Conservation (phyloP, 2,113 vertebrate genomes). For the Vidua macroura region DNA sequence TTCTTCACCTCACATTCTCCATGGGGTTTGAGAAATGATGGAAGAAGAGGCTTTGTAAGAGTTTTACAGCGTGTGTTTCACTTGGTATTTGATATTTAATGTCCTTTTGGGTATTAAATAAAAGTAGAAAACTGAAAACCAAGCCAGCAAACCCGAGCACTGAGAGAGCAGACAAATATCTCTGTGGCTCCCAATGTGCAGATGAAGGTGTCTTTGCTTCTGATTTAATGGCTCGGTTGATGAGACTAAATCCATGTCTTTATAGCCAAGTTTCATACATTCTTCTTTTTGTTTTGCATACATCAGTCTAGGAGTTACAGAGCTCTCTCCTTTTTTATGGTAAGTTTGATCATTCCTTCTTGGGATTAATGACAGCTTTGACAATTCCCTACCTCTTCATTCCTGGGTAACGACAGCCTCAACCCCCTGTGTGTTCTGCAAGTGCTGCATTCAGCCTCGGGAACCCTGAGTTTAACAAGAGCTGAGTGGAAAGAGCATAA, state of each 20-base stretch:
- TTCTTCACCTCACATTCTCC: neutral
- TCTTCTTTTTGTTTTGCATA: neutral
- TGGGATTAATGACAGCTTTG: slow-evolving; percentile 8
- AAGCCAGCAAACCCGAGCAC: neutral
- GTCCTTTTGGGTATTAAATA: neutral
- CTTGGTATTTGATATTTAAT: neutral
- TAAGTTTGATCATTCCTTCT: neutral
- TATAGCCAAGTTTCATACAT: neutral
- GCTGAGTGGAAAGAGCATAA: neutral
- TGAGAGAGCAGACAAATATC: neutral
- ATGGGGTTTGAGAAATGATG: neutral
- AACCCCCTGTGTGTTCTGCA: neutral
- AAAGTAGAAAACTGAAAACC: neutral
- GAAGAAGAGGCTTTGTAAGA: neutral
- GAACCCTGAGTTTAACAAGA: fast-evolving
- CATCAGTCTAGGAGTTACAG: neutral
- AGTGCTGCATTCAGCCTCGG: neutral
- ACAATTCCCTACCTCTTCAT: neutral
- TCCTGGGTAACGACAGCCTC: neutral
- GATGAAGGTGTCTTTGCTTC: neutral
- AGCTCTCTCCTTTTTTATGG: neutral
- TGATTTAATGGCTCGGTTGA: neutral
- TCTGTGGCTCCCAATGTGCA: neutral
- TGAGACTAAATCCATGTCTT: neutral
- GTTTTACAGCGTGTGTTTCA: fast-evolving